phyloP scores from a whole-genome alignment of 2,113 vertebrate species.

The Australoheros scitulus region DNA sequence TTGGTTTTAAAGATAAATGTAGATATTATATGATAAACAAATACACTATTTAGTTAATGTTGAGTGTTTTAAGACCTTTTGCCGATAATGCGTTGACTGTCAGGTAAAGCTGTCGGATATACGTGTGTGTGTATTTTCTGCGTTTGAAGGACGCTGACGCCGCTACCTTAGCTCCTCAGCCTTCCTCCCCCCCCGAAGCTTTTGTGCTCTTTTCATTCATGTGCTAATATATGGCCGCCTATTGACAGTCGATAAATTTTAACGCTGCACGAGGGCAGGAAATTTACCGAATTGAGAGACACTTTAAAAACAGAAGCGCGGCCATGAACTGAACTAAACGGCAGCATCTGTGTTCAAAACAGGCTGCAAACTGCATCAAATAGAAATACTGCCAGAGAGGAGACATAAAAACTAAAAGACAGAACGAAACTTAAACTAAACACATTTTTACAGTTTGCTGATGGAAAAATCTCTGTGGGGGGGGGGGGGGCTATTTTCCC shows the following conservation, averaged over 20 bases:
- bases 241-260: background rate
- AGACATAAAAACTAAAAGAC: background rate
- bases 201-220: constrained; percentile 53
- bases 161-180: background rate
- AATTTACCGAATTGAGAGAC: background rate
- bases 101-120: background rate
- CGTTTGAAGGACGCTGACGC: background rate
- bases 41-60: background rate
- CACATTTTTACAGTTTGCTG: background rate
- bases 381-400: background rate
- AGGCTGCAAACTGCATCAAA: background rate
- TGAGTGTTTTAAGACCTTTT: background rate
- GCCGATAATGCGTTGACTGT: background rate
- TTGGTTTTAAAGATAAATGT: too few species aligned
- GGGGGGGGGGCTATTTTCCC: too few species aligned
- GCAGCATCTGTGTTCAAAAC: background rate
- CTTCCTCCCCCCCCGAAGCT: background rate
- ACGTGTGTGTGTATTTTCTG: background rate
- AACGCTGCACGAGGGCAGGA: background rate
- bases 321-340: background rate
- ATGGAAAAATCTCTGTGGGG: background rate
- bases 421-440: background rate
- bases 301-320: background rate
- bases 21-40: background rate
- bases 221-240: constrained; percentile 29